Conservation (phyloP, 2,888 invertebrate species). For the Sclerodermus sp. region DNA sequence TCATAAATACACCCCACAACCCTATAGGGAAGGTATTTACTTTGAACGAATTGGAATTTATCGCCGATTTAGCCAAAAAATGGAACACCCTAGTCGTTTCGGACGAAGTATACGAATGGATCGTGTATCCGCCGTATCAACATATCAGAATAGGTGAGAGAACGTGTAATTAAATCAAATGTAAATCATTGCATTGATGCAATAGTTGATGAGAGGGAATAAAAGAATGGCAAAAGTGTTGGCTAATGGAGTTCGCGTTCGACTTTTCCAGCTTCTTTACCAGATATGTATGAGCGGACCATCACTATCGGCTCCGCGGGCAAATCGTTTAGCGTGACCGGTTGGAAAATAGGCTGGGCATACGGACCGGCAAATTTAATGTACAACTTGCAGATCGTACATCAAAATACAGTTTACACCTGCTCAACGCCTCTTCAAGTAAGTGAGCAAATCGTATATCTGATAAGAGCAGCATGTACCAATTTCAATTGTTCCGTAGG, state of each 20-base stretch:
- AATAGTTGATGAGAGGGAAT: no score
- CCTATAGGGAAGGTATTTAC: slow-evolving; percentile 92
- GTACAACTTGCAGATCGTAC: slow-evolving; percentile 80
- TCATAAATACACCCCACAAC: slow-evolving; percentile 98
- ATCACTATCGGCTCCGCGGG: slow-evolving; percentile 97
- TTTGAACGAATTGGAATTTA: slow-evolving; percentile 68
- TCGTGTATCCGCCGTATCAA: slow-evolving; percentile 80
- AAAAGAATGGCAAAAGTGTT: no score
- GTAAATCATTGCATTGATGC: no score
- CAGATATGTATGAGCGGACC: slow-evolving; percentile 97
- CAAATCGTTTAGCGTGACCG: slow-evolving; percentile 96
- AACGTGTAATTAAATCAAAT: no score
- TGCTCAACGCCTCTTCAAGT: slow-evolving; percentile 86
- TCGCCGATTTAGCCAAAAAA: slow-evolving; percentile 88
- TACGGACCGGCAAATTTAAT: slow-evolving; percentile 85
- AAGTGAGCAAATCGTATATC: no score
- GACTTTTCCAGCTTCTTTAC: slow-evolving; percentile 90
- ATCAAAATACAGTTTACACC: slow-evolving; percentile 93
- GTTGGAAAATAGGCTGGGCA: slow-evolving; percentile 97
- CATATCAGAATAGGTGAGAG: slow-evolving; percentile 91
- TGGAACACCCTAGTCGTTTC: slow-evolving; percentile 89
- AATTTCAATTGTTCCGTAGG: slow-evolving; percentile 65
- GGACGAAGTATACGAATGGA: slow-evolving; percentile 99
- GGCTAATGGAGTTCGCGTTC: no score
- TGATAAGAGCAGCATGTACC: no score